Percentiles rank a stretch among this genome's conserved stretches.
Evolutionary conservation across 2,113 vertebrate species (phyloP).

Genomic region (Solea solea): DNA sequence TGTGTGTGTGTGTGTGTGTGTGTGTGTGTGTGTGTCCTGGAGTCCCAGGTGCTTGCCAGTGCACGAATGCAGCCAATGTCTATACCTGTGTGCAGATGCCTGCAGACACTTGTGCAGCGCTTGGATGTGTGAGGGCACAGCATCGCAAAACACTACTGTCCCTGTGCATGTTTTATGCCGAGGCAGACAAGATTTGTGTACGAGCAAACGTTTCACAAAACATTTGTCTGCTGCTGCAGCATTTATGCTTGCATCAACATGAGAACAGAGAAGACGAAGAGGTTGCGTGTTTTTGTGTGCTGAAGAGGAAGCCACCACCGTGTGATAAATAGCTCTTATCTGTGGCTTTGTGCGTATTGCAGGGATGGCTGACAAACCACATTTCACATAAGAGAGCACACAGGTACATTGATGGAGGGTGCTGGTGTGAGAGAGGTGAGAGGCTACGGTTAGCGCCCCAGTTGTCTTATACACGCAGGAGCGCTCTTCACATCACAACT

Average conservation of each 20-base stretch:
- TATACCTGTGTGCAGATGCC: constrained; percentile 9
- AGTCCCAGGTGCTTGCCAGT: constrained; percentile 25
- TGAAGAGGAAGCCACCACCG: constrained; percentile 65
- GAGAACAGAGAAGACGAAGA: constrained; percentile 20
- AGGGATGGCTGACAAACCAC: constrained; percentile 61
- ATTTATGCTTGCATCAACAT: constrained; percentile 13
- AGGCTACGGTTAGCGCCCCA: constrained; percentile 41
- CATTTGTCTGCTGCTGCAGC: neutral
- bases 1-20: constrained; percentile 41
- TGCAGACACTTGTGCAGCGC: constrained; percentile 23
- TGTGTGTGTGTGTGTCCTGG: constrained; percentile 42
- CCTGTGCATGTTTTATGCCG: neutral
- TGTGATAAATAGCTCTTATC: constrained; percentile 69
- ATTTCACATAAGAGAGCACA: constrained; percentile 59
- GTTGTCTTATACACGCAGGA: constrained; percentile 28
- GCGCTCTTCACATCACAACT: no score
- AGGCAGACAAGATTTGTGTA: constrained; percentile 1
- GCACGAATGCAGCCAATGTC: constrained; percentile 18
- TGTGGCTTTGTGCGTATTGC: constrained; percentile 46
- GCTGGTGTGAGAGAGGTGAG: constrained; percentile 40
- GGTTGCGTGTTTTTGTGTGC: constrained; percentile 34
- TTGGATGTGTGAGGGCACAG: constrained; percentile 6
- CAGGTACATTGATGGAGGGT: constrained; percentile 51
- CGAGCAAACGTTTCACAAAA: neutral
- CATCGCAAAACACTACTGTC: neutral